Evolutionary conservation across 2,888 invertebrate genomes (phyloP), one percentile per base, ranked within the genome.

Genomic region (Eutolmus rufibarbis): DNA sequence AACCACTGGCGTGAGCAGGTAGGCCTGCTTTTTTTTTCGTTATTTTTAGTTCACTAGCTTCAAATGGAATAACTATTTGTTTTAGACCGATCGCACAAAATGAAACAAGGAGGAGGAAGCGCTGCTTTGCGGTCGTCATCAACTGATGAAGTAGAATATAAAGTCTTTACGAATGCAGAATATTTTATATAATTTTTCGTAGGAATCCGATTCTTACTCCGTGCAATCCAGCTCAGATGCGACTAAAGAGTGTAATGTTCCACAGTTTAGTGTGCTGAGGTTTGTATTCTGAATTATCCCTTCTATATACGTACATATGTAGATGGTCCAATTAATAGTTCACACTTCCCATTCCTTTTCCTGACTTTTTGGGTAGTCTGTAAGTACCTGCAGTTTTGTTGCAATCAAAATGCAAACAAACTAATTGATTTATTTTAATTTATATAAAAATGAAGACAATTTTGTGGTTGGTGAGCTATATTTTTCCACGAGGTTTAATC

Each of bases 241-340:
- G 31, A 74, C 74, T 40, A 85, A 88, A 88, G 78, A 86, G 66
- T 23, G 37, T 34, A 87, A 89, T 57, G 74, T 23, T 28, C 87
- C 88, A 9, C 89, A 89, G 86, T 89, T 89, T 87, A 89, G 89
- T 87, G 89, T 89, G 23, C 81, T 89, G 57, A 88, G 89, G 89
- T 89, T 87, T 78, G 81, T 77, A 76, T 34, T 28, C 19, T 31
- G 23, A 57, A 66, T 34, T 46, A 77, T 57, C 1, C 51, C n/a
- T 51, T 51, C 5, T 16, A 19, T n/a, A 51, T 51, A 34, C 34
- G 1, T 7, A 34, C 34, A 34, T 34, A 7, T 34, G 5, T 34
- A 16, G 16, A 51, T 16, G 1, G 12, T 14, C 46, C 14, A n/a
- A 14, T 51, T n/a, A 51, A 51, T 51, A 51, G 46, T 51, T 46